Evolutionary conservation across 2,797 vertebrate genomes (phyloP).

Genomic region (Phrynocephalus vlangalii): DNA sequence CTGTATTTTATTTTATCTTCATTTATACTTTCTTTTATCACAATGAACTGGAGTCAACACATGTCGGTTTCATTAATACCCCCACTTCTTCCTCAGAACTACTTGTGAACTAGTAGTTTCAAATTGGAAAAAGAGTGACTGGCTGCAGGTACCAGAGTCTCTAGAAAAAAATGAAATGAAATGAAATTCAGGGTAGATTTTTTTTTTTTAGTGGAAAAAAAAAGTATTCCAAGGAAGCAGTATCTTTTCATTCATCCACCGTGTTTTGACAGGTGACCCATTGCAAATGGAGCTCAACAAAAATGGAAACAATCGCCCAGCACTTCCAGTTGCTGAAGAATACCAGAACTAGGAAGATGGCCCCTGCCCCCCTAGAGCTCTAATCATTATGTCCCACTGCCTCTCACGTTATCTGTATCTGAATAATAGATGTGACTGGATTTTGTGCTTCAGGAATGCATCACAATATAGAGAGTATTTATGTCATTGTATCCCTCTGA

Average conservation of each 20-base stretch:
- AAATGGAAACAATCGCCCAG: too few species aligned
- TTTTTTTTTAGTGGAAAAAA: too few species aligned
- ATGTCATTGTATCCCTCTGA: not conserved
- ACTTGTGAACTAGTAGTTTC: not conserved
- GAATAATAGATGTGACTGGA: not conserved
- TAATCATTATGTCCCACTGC: not conserved
- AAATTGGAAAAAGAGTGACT: not conserved
- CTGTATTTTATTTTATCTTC: not conserved
- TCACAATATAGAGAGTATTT: not conserved
- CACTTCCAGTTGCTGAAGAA: too few species aligned
- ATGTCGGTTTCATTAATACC: not conserved
- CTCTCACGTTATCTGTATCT: not conserved
- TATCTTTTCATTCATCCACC: too few species aligned
- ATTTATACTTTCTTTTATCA: not conserved
- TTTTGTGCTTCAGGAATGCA: not conserved
- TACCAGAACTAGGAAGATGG: too few species aligned
- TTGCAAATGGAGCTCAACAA: too few species aligned
- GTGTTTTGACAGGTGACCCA: too few species aligned
- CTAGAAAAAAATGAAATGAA: too few species aligned
- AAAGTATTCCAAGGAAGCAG: too few species aligned
- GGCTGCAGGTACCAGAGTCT: too few species aligned
- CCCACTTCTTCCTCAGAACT: not conserved
- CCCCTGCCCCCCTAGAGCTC: not conserved
- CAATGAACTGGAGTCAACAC: not conserved
- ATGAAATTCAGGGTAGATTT: too few species aligned